Evolutionary conservation across 2,113 vertebrate genomes (phyloP), one percentile per base, ranked within the genome.

Genomic region (Myotis yumanensis): DNA sequence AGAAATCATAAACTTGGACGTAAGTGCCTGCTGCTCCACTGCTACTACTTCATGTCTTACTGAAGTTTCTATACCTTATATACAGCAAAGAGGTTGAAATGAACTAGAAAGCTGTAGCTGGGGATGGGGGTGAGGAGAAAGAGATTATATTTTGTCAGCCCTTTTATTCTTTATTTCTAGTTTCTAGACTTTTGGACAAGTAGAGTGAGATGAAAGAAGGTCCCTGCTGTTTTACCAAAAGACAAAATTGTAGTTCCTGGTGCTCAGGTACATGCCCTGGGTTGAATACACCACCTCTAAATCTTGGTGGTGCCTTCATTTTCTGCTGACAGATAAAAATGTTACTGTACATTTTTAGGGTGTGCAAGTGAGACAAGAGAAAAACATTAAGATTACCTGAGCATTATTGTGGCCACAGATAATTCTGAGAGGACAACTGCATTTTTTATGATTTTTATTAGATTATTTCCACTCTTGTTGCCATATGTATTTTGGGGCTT

Each of bases 21-120:
- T 72, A 93, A 71, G 10, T 72, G 18, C 62, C 28, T 86, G 72
- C 46, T 86, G 28, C 77, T 97, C 62, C 11, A 3, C 64, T 59
- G 30, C 79, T 89, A 80, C 83, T 80, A 75, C 66, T 51, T 17
- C 12, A 1, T 80, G 68, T 94, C 91, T 96, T 96, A 87, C 6
- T 32, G 22, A 97, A 95, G 64, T 86, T 86, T 95, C 64, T 80
- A 0, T 93, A 25, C 46, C 48, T 95, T 96, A 91, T 95, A 82
- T 95, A 72, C 16, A 86, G 89, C 85, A 69, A 62, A 95, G 93
- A 95, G 82, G 93, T 14, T 94, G 23, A 92, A 95, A 85, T 23
- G 68, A 90, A 96, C 97, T 89, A 95, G 54, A 91, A 95, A 96
- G 77, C 52, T 48, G 6, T 43, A 73, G 43, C 57, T 51, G n/a